Conservation (phyloP, 2,797 vertebrate species). For the Chloroceryle amazona region DNA sequence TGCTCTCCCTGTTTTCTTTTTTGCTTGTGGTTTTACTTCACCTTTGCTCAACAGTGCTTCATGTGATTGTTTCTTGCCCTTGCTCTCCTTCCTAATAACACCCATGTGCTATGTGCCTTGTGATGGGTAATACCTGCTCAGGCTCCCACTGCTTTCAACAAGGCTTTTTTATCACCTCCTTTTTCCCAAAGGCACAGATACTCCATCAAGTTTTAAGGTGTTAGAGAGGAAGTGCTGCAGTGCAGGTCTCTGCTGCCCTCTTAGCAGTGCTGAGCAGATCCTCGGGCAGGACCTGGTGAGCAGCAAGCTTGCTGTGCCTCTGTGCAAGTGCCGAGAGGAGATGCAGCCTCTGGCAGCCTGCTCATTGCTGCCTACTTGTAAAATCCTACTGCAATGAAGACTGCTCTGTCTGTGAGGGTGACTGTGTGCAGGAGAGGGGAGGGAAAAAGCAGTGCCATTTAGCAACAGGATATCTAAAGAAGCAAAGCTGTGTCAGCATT, state of each 20-base stretch:
- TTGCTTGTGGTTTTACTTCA: background rate
- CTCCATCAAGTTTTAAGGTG: background rate
- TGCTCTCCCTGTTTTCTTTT: background rate
- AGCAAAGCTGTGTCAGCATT: background rate
- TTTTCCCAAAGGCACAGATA: background rate
- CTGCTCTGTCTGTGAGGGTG: background rate
- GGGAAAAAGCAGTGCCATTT: background rate
- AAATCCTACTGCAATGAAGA: background rate
- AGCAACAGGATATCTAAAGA: background rate
- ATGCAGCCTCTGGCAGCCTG: background rate
- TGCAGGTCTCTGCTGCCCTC: background rate
- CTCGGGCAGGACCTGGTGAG: no score
- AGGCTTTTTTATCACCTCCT: background rate
- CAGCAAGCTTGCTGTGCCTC: no score
- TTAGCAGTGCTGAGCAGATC: no score
- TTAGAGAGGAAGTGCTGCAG: background rate
- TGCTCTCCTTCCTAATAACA: background rate
- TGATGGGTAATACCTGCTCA: background rate
- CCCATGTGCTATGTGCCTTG: background rate
- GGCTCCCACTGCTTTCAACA: background rate
- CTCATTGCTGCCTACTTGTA: background rate
- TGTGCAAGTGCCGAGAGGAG: background rate
- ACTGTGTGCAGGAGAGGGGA: background rate
- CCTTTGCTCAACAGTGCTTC: background rate
- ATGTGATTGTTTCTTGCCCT: background rate